Conservation (phyloP, 2,888 invertebrate species). For the Venusia cambrica region DNA sequence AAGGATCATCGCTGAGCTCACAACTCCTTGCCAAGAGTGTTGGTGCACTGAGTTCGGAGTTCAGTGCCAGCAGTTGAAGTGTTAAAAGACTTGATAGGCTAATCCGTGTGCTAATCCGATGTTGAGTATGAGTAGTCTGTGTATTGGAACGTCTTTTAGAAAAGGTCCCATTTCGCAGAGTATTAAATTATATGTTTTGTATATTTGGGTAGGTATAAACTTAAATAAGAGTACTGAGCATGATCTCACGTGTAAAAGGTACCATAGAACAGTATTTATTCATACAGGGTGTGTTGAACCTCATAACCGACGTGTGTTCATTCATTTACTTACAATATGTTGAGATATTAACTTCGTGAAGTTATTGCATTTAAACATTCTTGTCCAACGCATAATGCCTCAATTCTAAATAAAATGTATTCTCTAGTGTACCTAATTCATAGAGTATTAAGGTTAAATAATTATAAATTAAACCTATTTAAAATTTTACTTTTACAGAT, state of each 20-base stretch:
- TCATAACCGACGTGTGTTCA: conserved; percentile 8
- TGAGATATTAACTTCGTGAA: conserved; percentile 3
- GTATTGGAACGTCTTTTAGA: conserved; percentile 2
- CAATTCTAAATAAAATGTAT: background rate
- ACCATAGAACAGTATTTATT: conserved; percentile 30
- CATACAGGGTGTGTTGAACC: conserved; percentile 1
- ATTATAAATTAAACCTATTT: background rate
- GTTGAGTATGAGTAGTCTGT: conserved; percentile 3
- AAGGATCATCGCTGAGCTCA: conserved; percentile 89
- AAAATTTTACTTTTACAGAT: too few relatives aligned
- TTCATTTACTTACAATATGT: background rate
- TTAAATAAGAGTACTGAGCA: conserved; percentile 40
- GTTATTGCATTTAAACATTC: conserved; percentile 18
- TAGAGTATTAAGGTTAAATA: conserved; percentile 7
- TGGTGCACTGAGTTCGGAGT: conserved; percentile 93
- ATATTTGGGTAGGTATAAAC: conserved; percentile 30
- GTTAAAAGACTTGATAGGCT: conserved; percentile 46
- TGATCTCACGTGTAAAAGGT: conserved; percentile 58
- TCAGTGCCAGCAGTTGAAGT: conserved; percentile 86
- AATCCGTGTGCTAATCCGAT: background rate
- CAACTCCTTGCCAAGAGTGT: conserved; percentile 90
- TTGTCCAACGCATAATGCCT: conserved; percentile 3
- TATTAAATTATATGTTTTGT: conserved; percentile 15
- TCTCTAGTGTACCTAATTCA: conserved; percentile 3
- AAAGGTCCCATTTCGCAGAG: conserved; percentile 1